Conservation (phyloP, 2,888 invertebrate species). For the Meliscaeva auricollis region DNA sequence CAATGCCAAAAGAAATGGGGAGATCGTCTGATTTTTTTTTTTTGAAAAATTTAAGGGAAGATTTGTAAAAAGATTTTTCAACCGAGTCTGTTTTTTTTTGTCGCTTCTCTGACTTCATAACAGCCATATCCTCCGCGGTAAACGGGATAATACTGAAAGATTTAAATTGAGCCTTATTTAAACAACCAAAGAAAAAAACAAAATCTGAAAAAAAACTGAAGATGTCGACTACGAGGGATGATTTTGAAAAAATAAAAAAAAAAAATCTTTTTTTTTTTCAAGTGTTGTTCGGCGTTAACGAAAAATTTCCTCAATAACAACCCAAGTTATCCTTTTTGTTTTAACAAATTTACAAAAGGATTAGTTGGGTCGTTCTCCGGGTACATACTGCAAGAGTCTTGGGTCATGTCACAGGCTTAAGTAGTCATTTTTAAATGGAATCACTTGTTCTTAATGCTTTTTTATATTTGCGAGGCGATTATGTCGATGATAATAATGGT, state of each 20-base stretch:
- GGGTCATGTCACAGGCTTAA: slow-evolving; percentile 72
- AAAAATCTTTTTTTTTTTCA: slow-evolving; percentile 14
- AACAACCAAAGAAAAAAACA: slow-evolving; percentile 39
- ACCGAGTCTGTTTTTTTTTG: slow-evolving; percentile 7
- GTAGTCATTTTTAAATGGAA: slow-evolving; percentile 77
- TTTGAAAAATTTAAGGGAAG: slow-evolving; percentile 24
- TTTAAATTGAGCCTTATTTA: slow-evolving; percentile 71
- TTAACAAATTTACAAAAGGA: slow-evolving; percentile 83
- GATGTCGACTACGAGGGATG: slow-evolving; percentile 14
- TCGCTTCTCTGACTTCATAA: slow-evolving; percentile 66
- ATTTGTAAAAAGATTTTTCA: slow-evolving; percentile 43
- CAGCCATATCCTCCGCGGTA: slow-evolving; percentile 72
- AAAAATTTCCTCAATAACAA: slow-evolving; percentile 52
- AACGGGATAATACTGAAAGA: slow-evolving; percentile 70
- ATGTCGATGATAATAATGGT: slow-evolving; percentile 50
- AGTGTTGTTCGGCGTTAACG: slow-evolving; percentile 20
- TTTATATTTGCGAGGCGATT: slow-evolving; percentile 65
- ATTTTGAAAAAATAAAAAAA: slow-evolving; percentile 22
- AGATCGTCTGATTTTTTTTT: slow-evolving; percentile 16
- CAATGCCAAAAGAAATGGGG: slow-evolving; percentile 63
- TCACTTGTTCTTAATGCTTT: slow-evolving; percentile 77
- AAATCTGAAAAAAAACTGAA: slow-evolving; percentile 10
- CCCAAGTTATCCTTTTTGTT: slow-evolving; percentile 72
- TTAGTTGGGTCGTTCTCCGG: slow-evolving; percentile 81
- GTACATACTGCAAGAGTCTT: slow-evolving; percentile 13